Base-by-base conservation (phyloP, 2,797 vertebrate genomes). In the Eospalax fontanierii region DNA sequence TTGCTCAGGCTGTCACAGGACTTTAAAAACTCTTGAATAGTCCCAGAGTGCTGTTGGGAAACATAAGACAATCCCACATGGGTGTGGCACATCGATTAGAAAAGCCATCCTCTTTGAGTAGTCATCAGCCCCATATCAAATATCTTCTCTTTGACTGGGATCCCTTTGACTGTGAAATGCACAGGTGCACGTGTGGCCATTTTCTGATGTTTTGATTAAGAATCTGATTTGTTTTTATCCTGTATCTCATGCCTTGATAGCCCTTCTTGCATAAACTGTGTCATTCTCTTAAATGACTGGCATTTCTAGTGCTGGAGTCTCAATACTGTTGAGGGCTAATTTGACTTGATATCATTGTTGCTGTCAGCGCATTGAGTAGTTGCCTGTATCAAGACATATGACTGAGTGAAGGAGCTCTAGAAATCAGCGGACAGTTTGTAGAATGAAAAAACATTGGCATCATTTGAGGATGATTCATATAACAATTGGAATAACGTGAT, bases 161-260 rank as follows among this genome's bases (percentile, higher is more conserved):
- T n/a, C 40, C 87, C 74, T 84, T 57, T 89, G 87, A 85, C 74
- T 84, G 63, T 89, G 87, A 85, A 84, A 80, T 40, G 14, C 30
- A 65, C 19, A 73, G 50, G 11, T 61, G 11, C 6, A 28, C 30
- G 12, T n/a, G n/a, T n/a, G n/a, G n/a, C n/a, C n/a, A n/a, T n/a
- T n/a, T n/a, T n/a, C n/a, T n/a, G n/a, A n/a, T n/a, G n/a, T n/a
- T n/a, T n/a, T n/a, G n/a, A n/a, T n/a, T n/a, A n/a, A n/a, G n/a
- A n/a, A n/a, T n/a, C n/a, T n/a, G n/a, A n/a, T n/a, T n/a, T n/a
- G n/a, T n/a, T n/a, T n/a, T n/a, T n/a, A n/a, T n/a, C n/a, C n/a
- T 59, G 28, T 0, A 87, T 28, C 19, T 87, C 35, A 24, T 22
- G 16, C 6, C 33, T 65, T 87, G 43, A 10, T 54, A 46, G 54